Evolutionary conservation across 2,797 vertebrate species (phyloP).

Genomic region (Aotus griseimembra): DNA sequence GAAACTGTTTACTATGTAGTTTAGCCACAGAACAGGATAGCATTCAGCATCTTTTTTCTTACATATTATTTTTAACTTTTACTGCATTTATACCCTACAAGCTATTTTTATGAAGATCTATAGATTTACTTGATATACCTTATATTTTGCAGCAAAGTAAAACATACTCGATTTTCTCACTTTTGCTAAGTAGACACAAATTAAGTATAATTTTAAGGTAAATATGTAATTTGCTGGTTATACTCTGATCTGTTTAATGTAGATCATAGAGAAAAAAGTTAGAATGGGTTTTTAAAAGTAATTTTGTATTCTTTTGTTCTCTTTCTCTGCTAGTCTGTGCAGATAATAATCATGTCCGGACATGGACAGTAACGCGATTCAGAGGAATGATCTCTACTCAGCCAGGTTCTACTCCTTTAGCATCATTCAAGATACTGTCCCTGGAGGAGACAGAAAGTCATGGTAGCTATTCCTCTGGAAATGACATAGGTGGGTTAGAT

Average conservation of each 20-base stretch:
- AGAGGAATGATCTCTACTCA: conserved; percentile 99
- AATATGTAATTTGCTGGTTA: background rate
- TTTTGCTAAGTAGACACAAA: background rate
- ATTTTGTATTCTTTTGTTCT: background rate
- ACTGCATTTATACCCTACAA: background rate
- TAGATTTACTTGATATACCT: background rate
- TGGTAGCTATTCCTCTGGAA: conserved; percentile 96
- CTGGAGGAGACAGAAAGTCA: conserved; percentile 97
- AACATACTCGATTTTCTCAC: background rate
- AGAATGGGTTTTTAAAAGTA: background rate
- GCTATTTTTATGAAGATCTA: background rate
- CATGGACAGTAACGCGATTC: conserved; percentile 98
- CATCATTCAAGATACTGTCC: conserved; percentile 98
- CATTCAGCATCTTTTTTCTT: background rate
- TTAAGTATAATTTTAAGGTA: background rate
- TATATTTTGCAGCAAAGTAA: background rate
- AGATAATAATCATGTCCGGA: conserved; percentile 98
- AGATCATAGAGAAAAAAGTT: background rate
- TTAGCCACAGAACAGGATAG: background rate
- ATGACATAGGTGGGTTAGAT: conserved; percentile 93
- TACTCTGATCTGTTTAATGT: background rate
- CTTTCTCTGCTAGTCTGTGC: conserved; percentile 91
- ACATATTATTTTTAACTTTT: background rate
- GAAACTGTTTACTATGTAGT: background rate
- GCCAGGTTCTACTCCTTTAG: conserved; percentile 97